Evolutionary conservation across 2,797 vertebrate genomes (phyloP).

Genomic region (Gorsachius magnificus): DNA sequence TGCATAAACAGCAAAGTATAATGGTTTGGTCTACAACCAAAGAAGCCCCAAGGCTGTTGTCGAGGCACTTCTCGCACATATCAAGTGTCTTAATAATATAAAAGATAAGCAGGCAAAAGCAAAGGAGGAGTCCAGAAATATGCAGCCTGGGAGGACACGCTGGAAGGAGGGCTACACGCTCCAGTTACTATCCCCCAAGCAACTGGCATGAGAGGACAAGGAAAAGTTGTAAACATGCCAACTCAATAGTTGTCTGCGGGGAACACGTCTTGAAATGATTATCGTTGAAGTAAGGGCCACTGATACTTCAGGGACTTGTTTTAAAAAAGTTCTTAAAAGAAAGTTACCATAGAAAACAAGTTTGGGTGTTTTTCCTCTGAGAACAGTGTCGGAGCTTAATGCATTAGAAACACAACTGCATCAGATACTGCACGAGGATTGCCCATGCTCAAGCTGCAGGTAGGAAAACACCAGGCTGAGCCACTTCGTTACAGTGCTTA

Average conservation of each 20-base stretch:
- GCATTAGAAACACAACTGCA: not conserved
- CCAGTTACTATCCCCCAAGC: not conserved
- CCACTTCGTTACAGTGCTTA: conserved; percentile 9
- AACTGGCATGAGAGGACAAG: not conserved
- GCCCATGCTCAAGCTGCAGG: not conserved
- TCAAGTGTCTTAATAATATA: not conserved
- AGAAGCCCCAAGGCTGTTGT: not conserved
- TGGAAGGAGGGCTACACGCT: not conserved
- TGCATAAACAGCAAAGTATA: not conserved
- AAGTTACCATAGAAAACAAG: not conserved
- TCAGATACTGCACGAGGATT: not conserved
- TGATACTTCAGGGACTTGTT: not conserved
- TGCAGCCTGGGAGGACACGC: not conserved
- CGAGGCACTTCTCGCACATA: not conserved
- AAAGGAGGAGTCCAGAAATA: not conserved
- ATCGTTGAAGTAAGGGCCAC: not conserved
- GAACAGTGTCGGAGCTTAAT: not conserved
- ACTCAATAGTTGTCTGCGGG: not conserved
- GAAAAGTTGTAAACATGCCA: not conserved
- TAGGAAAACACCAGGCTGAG: not conserved
- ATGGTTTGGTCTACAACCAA: not conserved
- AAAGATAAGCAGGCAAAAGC: not conserved
- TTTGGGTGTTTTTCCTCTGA: not conserved
- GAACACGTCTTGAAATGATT: not conserved
- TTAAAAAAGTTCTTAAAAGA: not conserved